Evolutionary conservation across 2,797 vertebrate genomes (phyloP).

Genomic region (Vultur gryphus): DNA sequence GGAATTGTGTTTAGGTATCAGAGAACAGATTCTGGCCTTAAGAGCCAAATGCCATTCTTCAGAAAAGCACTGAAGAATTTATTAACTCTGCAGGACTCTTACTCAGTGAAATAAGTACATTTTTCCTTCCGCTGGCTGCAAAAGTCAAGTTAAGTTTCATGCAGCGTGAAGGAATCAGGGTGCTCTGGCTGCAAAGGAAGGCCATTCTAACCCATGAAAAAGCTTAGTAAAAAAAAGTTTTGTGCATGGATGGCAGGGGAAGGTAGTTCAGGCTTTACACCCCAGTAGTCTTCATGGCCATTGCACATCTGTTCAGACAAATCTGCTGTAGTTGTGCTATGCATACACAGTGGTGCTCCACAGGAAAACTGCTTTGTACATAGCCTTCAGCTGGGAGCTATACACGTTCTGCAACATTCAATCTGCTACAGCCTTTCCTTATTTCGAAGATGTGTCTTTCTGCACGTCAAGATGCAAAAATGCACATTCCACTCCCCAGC

Average conservation of each 20-base stretch:
- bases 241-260: background rate
- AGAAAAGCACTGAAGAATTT: background rate
- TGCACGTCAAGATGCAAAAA: background rate
- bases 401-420: background rate
- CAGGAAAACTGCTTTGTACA: background rate
- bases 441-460: background rate
- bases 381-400: background rate
- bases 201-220: background rate
- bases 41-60: background rate
- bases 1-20: background rate
- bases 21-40: background rate
- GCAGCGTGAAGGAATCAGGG: background rate
- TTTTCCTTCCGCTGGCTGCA: background rate
- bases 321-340: background rate
- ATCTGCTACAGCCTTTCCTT: background rate
- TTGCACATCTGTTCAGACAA: background rate
- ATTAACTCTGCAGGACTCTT: constrained; percentile 15
- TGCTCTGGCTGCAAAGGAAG: background rate
- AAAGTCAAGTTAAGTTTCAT: background rate
- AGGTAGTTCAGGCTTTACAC: background rate
- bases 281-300: background rate
- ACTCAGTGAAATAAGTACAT: background rate
- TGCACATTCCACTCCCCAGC: background rate
- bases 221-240: background rate
- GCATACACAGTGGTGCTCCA: background rate